Base-by-base conservation (phyloP, 37 sponge, comb jelly and placozoan species). In the Bolinopsis microptera region DNA sequence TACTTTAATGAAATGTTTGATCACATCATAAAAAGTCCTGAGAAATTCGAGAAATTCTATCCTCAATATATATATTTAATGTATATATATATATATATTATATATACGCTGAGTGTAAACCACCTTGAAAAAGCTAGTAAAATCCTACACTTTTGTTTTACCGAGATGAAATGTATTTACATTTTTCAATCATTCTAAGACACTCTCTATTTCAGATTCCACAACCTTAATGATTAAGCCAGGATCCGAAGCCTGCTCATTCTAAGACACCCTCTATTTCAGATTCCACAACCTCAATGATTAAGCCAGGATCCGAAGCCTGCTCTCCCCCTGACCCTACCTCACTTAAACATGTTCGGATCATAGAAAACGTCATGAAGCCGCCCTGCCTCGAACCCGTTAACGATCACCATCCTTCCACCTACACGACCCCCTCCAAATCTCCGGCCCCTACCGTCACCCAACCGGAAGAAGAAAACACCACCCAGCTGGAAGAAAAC, bases 181-280 rank as follows among this genome's bases (percentile, higher is more conserved):
- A n/a, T n/a, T n/a, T n/a, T n/a, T n/a, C n/a, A n/a, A n/a, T n/a
- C n/a, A n/a, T n/a, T n/a, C n/a, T n/a, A n/a, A n/a, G n/a, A n/a
- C n/a, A n/a, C n/a, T n/a, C n/a, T n/a, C n/a, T n/a, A n/a, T 77
- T 77, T 77, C 80, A 77, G 80, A 77, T 77, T 77, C 80, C 80
- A 77, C 80, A 18, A 77, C 33, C 32, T 77, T 36, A 32, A 77
- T 77, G 80, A 77, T 77, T 34, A 77, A 77, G 80, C 80, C 80
- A 77, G 80, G 80, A 77, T 77, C 80, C 21, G 80, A 77, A 32
- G 35, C 35, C 37, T 16, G 21, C 80, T 77, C 80, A n/a, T n/a
- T n/a, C 30, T 70, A 26, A 70, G 3, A 70, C 74, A 24, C 30
- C 74, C 2, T 18, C 36, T 5, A 9, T 77, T 77, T 77, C 80